These are phyloP conservation scores for Cheilosia vulpina DNA, from an alignment of 2,888 invertebrate genomes.

Conservation along the genomic window DNA sequence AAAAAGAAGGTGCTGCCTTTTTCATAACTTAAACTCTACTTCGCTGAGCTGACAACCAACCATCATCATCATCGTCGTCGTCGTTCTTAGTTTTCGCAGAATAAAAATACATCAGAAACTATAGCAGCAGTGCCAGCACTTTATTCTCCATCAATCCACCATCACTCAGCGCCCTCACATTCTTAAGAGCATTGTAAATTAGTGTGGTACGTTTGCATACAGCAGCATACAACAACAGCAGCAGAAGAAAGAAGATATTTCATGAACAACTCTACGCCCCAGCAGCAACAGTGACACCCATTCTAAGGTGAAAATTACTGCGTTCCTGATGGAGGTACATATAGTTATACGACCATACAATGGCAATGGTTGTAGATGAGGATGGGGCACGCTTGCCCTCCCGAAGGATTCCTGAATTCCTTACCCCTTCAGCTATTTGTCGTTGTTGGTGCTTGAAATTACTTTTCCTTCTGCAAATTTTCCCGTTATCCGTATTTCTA, in stretches of 20 bases:
- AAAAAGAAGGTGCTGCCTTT: constrained; percentile 18
- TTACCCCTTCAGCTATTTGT: constrained; percentile 68
- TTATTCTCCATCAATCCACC: constrained; percentile 30
- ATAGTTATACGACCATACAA: neutral
- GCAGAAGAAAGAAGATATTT: constrained; percentile 21
- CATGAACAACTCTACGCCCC: constrained; percentile 3
- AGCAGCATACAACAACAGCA: constrained; percentile 12
- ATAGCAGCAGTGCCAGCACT: constrained; percentile 13
- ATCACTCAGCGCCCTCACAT: constrained; percentile 40
- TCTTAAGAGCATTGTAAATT: constrained; percentile 65
- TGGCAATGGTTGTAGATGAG: neutral
- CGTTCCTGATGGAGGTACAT: constrained; percentile 49
- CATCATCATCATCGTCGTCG: constrained; percentile 8
- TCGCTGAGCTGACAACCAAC: constrained; percentile 30
- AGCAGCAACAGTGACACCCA: constrained; percentile 45
- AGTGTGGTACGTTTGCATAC: constrained; percentile 63
- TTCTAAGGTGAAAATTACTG: constrained; percentile 70
- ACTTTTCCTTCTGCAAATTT: constrained; percentile 56
- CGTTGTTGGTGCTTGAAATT: constrained; percentile 69
- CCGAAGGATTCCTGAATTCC: constrained; percentile 58
- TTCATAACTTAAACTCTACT: constrained; percentile 1
- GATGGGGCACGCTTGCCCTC: neutral
- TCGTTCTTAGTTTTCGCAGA: constrained; percentile 19
- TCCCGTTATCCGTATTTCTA: constrained; percentile 10
- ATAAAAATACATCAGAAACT: constrained; percentile 22